Evolutionary conservation across 2,888 invertebrate genomes (phyloP), one percentile per base, ranked within the genome.

Genomic region (Apeira syringaria): DNA sequence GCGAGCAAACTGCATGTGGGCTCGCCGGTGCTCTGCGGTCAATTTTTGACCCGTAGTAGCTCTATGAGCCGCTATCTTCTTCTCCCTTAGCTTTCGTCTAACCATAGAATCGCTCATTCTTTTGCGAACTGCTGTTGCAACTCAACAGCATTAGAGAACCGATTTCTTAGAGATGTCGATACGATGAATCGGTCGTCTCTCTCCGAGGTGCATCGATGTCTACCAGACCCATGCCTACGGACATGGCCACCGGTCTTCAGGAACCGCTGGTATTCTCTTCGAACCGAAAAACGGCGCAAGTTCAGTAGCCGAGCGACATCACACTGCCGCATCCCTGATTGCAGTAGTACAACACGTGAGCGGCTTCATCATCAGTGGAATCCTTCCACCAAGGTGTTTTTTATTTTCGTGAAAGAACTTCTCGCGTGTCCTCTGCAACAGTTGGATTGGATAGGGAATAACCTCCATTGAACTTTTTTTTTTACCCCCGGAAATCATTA

Each of bases 1-100:
- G 6, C 31, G 39, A 33, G 40, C 50, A 24, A 50, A 43, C 25
- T 31, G 29, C 33, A 44, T 27, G 35, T 39, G 47, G 7, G 27
- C 26, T 39, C 32, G 12, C 33, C 39, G 12, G 27, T 33, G 39
- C 2, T 11, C 32, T 22, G 32, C 11, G 17, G 27, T 31, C 35
- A 38, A 42, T 42, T 37, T 38, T 6, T 31, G 31, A 6, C 38
- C 40, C n/a, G 11, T 38, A 31, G 38, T 38, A 30, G 44, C 32
- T 18, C 38, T 32, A 28, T 32, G 17, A 12, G 5, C 5, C 34
- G 22, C 8, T 8, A n/a, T n/a, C 8, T 8, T 8, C 8, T 6
- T 8, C 8, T 24, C 24, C 2, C 8, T 8, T 24, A 24, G 24
- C 8, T 8, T 24, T 24, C 24, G n/a, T 24, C 24, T 24, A 24